Evolutionary conservation across 2,888 invertebrate species (phyloP), one percentile per base, ranked within the genome.

Genomic region (Quadroppia sp.): DNA sequence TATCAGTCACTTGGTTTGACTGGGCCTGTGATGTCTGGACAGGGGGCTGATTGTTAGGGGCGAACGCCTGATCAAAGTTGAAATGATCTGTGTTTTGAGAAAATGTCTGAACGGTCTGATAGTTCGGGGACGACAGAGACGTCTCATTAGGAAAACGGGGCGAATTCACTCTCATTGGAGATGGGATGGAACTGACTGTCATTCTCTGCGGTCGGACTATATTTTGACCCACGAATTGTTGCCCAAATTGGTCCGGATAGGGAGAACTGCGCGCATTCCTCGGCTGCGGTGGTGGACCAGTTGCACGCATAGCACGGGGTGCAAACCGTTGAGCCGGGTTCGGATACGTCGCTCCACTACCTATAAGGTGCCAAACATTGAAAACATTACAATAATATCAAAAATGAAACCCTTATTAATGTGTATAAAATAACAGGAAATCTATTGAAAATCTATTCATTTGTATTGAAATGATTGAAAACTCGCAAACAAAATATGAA

Each of bases 121-220:
- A 53, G 40, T n/a, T 45, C n/a, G 42, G 40, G 1, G 42, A 36
- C n/a, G 72, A 20, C 40, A 72, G 30, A 13, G 42, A 59, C 20
- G 30, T 40, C 23, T 48, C 40, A 17, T 7, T 40, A 7, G 69
- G 48, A 61, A 74, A 74, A 15, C 74, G 71, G 15, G 74, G 71
- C 17, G 74, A 74, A 59, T 74, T 71, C n/a, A 74, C 71, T 36
- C 73, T n/a, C 67, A 67, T 67, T 20, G 67, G 67, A 6, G 67
- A 67, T 1, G 67, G 67, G 20, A 67, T 45, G 7, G 50, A 32
- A 23, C 36, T 50, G 13, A 50, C 61, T 17, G n/a, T 56, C 59
- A 72, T 56, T n/a, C 72, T n/a, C 59, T 72, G 72, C 30, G 42
- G 45, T n/a, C 48, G 70, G 7, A 9, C 36, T 6, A 61, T 61